These are phyloP conservation scores for Eupithecia subfuscata DNA, from an alignment of 2,888 invertebrate species.

Conservation along the genomic window DNA sequence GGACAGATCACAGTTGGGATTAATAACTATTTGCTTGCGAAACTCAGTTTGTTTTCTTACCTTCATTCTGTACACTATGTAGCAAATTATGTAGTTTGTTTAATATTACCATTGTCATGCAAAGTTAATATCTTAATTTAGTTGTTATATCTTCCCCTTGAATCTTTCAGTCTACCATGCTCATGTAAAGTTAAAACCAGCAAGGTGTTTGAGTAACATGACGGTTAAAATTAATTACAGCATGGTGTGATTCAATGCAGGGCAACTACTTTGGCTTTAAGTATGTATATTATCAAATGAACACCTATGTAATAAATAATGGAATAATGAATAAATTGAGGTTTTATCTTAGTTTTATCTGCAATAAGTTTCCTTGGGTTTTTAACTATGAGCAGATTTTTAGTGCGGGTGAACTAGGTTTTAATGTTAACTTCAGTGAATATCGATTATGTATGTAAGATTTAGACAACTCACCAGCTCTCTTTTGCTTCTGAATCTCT, in stretches of 20 bases:
- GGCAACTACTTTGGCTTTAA: neutral
- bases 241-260: neutral
- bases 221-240: neutral
- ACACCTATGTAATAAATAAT: neutral
- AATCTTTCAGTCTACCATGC: neutral
- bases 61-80: neutral
- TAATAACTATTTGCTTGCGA: constrained; percentile 1
- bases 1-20: constrained; percentile 15
- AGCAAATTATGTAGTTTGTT: neutral
- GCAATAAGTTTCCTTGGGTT: neutral
- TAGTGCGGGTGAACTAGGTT: neutral
- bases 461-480: constrained; percentile 72
- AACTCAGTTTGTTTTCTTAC: constrained; percentile 2
- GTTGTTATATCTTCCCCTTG: neutral
- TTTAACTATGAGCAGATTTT: neutral
- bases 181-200: neutral
- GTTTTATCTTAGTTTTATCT: neutral
- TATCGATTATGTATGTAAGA: neutral
- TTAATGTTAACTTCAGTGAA: neutral
- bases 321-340: neutral
- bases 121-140: neutral
- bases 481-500: constrained; percentile 86
- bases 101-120: neutral
- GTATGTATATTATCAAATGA: neutral
- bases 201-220: neutral